A percentile compares a stretch with the other conserved stretches of the same genome.
These are phyloP conservation scores for Gadus macrocephalus DNA, from an alignment of 2,113 vertebrate genomes.

Conservation along the genomic window DNA sequence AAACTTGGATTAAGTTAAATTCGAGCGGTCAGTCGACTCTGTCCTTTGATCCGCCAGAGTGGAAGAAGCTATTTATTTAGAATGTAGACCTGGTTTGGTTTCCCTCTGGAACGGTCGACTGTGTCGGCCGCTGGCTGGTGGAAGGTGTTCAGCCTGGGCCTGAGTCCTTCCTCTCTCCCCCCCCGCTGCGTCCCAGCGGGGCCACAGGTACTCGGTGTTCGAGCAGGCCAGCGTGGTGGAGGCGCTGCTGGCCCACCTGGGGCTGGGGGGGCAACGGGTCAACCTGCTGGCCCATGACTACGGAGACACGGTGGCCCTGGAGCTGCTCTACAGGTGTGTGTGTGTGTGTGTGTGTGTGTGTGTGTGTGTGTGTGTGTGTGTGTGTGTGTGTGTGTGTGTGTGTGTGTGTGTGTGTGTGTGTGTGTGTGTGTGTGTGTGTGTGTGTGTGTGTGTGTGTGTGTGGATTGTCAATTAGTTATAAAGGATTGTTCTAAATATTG, in stretches of 20 bases:
- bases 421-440: constrained; percentile 26
- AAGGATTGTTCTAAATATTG: not conserved
- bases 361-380: not conserved
- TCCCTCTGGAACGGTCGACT: too few relatives aligned
- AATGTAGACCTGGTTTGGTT: too few relatives aligned
- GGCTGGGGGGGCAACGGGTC: constrained; percentile 78
- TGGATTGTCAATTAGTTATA: not conserved
- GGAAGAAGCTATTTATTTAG: too few relatives aligned
- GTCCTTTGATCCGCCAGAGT: too few relatives aligned
- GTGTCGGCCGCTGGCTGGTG: too few relatives aligned
- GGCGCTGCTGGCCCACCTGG: constrained; percentile 79
- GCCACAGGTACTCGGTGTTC: constrained; percentile 89
- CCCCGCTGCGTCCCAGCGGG: constrained; percentile 67
- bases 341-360: constrained; percentile 25
- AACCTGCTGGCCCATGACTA: constrained; percentile 92
- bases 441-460: constrained; percentile 1
- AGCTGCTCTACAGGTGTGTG: constrained; percentile 87
- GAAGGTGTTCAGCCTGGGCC: too few relatives aligned
- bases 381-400: not conserved
- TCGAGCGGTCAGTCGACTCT: too few relatives aligned
- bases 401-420: constrained; percentile 50
- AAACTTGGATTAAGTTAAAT: too few relatives aligned
- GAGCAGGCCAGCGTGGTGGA: constrained; percentile 93
- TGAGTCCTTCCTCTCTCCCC: not conserved
- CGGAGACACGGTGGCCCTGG: constrained; percentile 91